Evolutionary conservation across 2,797 vertebrate species (phyloP).

Genomic region (Sebastes goodei): DNA sequence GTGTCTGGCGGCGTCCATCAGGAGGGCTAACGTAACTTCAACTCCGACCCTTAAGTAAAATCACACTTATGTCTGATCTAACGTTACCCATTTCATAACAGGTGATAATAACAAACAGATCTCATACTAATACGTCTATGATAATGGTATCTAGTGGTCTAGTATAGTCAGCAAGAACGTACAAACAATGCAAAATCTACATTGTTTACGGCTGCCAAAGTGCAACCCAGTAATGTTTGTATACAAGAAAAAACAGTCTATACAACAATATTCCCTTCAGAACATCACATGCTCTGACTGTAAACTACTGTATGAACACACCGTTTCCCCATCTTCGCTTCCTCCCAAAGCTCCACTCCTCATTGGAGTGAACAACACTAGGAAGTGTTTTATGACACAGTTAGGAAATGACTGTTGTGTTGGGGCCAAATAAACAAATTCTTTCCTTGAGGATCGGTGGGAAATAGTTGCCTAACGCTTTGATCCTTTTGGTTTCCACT

Average conservation of each 20-base stretch:
- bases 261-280: constrained; percentile 27
- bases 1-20: no score
- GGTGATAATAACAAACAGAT: no score
- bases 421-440: constrained; percentile 64
- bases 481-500: constrained; percentile 62
- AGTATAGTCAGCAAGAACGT: no score
- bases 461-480: constrained; percentile 64
- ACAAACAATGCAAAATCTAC: no score
- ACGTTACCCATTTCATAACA: no score
- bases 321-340: constrained; percentile 31
- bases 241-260: neutral
- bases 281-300: constrained; percentile 6
- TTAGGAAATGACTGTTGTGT: constrained; percentile 63
- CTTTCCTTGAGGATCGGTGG: constrained; percentile 61
- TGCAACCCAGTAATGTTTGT: neutral
- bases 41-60: no score
- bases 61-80: no score
- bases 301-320: constrained; percentile 36
- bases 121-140: no score
- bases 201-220: no score
- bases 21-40: no score
- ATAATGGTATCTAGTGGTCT: no score
- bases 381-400: constrained; percentile 69
- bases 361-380: constrained; percentile 59
- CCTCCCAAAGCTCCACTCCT: constrained; percentile 24